Evolutionary conservation across 2,888 invertebrate species (phyloP), one percentile per base, ranked within the genome.

Genomic region (Catocala sponsa): DNA sequence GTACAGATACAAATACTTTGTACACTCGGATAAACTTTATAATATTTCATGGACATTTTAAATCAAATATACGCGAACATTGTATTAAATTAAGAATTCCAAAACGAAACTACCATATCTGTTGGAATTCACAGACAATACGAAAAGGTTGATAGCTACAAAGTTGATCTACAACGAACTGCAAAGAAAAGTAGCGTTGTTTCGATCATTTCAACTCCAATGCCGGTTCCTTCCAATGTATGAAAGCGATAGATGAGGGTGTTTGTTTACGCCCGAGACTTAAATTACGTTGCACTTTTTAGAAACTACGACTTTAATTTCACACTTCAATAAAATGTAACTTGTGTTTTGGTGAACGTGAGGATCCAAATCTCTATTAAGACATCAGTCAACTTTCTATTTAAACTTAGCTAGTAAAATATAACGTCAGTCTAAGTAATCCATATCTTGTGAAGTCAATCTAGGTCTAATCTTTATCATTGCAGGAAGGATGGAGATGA

Each of bases 111-210:
- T 7, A 15, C 7, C 32, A 38, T 55, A 56, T 65, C 46, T 55
- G 53, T 61, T 51, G 44, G 60, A 61, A 59, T 69, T 64, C 56
- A 48, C 64, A 58, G 66, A 73, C 63, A 76, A 76, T 49, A 42
- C 54, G 49, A 57, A 25, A 52, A 46, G 55, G 60, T 59, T 76
- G 77, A 74, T 76, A 69, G 70, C 55, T 49, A 66, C 61, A 65
- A 60, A 51, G 66, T 60, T 61, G 65, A 55, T 42, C 25, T 57
- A 64, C 66, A 73, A 55, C 65, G 58, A 73, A 53, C 15, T 56
- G 55, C 42, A 72, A 62, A 73, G 56, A 56, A 69, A 57, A 59
- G 55, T 56, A 55, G 59, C 57, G 55, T 62, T 53, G 70, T 63
- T 48, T 54, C 65, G 49, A 72, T 69, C 63, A 76, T 67, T 76